Conservation (phyloP, 2,888 invertebrate species). For the Electrophaes corylata region DNA sequence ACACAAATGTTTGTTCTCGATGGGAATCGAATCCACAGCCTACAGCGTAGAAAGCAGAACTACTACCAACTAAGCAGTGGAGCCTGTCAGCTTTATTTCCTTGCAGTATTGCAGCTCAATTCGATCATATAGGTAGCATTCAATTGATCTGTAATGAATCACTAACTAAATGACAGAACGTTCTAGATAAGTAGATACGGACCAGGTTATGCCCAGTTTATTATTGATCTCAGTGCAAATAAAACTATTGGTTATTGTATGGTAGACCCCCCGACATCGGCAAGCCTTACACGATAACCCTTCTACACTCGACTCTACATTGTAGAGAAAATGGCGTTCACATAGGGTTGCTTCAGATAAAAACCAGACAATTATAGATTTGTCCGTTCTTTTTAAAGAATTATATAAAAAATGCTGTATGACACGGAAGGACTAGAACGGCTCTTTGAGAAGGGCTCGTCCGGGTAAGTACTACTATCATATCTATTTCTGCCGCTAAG, state of each 20-base stretch:
- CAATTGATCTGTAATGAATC: background rate
- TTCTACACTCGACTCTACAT: conserved; percentile 27
- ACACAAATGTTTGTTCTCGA: no score
- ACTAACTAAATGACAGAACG: background rate
- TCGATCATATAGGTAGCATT: no score
- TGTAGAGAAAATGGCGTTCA: conserved; percentile 14
- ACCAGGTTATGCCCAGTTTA: background rate
- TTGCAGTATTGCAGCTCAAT: no score
- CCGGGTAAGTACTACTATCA: no score
- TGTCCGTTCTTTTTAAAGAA: background rate
- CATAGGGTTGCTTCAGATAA: background rate
- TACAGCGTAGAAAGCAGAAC: no score
- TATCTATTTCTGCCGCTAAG: no score
- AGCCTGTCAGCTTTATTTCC: no score
- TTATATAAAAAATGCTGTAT: no score
- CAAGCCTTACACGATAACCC: conserved; percentile 23
- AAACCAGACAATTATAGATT: background rate
- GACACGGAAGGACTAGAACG: no score
- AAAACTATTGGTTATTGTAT: background rate
- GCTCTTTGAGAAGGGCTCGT: no score
- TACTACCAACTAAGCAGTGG: no score
- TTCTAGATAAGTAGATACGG: background rate
- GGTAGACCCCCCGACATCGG: background rate
- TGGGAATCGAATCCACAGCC: no score
- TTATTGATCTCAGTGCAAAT: background rate